Base-by-base conservation (phyloP, 2,888 invertebrate genomes). In the Myopa tessellatipennis region DNA sequence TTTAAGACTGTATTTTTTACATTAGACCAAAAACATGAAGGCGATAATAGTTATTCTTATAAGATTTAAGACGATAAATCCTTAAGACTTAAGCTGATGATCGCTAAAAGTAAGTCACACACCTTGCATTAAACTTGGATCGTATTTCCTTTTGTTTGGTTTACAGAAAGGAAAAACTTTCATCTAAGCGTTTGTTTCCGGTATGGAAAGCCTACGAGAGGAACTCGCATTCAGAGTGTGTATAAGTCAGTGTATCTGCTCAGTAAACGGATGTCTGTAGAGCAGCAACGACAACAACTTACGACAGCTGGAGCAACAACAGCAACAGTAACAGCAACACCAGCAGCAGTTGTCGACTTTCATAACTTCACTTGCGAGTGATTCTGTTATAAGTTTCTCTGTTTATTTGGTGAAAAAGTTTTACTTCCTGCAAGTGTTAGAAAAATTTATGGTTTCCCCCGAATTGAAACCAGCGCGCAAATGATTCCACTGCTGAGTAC, bases 361-460 rank as follows among this genome's bases (percentile, higher is more conserved):
- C 65, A 65, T 16, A 65, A 65, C 65, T 65, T 65, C 8, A 3
- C 65, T 65, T 14, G 65, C 38, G 34, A 65, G 38, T 61, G 61
- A 60, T 60, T 60, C 18, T 10, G 45, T 45, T 45, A 10, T 26
- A 61, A 61, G 61, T 61, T 65, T 65, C 55, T 0, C n/a, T 65
- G 65, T 65, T 65, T 65, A 38, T 65, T 36, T 34, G 65, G 12
- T 8, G 34, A 65, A 14, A 65, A 65, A 14, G 2, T 65, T 65
- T 16, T 10, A 38, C 65, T 65, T 65, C 65, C 65, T 34, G 38
- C 65, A 34, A 65, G 36, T 65, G 38, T 65, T 65, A 65, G 45
- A 6, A 65, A 38, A 38, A 26, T 65, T 26, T 65, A 65, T 65
- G 65, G 65, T 65, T 36, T 65, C 38, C 38, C 26, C 34, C 36